Percentiles rank a stretch among this genome's conserved stretches.
These are phyloP conservation scores for Microtus oregoni DNA, from an alignment of 2,113 vertebrate species.

Conservation along the genomic window DNA sequence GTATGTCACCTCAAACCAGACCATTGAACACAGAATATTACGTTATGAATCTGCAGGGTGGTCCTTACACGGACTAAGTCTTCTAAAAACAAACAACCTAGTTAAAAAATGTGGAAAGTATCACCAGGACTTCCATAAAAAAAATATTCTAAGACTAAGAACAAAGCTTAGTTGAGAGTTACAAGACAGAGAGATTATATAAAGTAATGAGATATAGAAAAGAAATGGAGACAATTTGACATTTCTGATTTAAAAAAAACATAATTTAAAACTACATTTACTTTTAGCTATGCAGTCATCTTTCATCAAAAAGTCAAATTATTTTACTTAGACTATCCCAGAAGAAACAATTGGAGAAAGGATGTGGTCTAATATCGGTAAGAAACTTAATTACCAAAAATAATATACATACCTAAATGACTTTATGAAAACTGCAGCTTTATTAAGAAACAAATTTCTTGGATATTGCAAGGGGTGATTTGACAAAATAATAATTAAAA, in stretches of 20 bases:
- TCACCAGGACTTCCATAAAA: not conserved
- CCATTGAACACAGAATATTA: not conserved
- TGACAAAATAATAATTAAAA: not conserved
- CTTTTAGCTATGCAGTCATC: not conserved
- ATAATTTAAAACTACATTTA: not conserved
- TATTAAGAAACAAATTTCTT: not conserved
- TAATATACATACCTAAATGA: not conserved
- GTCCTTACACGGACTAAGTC: not conserved
- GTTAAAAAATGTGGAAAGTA: not conserved
- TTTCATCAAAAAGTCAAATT: conserved; percentile 25
- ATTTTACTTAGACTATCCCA: not conserved
- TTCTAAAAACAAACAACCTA: not conserved
- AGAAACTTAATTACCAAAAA: not conserved
- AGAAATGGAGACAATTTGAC: not conserved
- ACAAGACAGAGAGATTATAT: not conserved
- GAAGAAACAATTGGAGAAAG: not conserved
- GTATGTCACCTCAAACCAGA: conserved; percentile 16
- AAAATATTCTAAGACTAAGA: not conserved
- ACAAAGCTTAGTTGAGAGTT: not conserved
- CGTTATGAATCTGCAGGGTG: not conserved
- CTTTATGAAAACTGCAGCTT: not conserved
- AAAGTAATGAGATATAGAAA: not conserved
- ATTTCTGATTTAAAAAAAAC: not conserved
- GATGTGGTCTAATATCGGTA: not conserved
- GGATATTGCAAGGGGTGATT: not conserved